Evolutionary conservation across 2,113 vertebrate species (phyloP).

Genomic region (Catagonus wagneri): DNA sequence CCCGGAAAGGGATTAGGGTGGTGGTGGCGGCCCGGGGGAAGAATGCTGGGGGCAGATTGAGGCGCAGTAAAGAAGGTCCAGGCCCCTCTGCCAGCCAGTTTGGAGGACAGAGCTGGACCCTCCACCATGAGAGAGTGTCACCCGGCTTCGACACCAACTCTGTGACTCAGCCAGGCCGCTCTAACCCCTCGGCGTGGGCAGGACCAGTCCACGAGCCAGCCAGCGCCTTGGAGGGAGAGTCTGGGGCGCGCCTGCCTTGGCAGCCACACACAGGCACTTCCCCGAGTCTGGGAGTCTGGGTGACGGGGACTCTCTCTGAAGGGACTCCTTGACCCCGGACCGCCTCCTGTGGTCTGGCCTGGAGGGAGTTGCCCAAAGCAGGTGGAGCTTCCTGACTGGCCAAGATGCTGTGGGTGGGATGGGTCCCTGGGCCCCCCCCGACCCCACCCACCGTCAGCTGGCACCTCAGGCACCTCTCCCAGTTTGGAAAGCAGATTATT

Average conservation of each 20-base stretch:
- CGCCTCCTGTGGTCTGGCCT: background rate
- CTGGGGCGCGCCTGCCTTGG: background rate
- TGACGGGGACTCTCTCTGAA: background rate
- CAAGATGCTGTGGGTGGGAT: background rate
- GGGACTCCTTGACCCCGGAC: background rate
- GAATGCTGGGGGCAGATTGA: background rate
- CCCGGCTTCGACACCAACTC: background rate
- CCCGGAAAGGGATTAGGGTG: background rate
- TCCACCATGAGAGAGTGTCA: background rate
- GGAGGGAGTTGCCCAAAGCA: background rate
- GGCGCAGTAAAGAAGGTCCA: background rate
- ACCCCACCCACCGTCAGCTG: background rate
- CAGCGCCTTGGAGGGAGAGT: background rate
- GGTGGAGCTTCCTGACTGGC: background rate
- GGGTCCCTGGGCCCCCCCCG: background rate
- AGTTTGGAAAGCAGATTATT: conserved; percentile 85
- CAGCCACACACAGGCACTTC: background rate
- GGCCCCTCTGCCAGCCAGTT: background rate
- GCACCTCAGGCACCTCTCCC: conserved; percentile 53
- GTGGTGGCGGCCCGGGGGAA: background rate
- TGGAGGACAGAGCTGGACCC: background rate
- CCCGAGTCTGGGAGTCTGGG: background rate
- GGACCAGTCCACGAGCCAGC: background rate
- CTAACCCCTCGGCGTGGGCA: background rate
- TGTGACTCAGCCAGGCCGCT: background rate